Base-by-base conservation (phyloP, 2,888 invertebrate species). In the Nephrotoma appendiculata region DNA sequence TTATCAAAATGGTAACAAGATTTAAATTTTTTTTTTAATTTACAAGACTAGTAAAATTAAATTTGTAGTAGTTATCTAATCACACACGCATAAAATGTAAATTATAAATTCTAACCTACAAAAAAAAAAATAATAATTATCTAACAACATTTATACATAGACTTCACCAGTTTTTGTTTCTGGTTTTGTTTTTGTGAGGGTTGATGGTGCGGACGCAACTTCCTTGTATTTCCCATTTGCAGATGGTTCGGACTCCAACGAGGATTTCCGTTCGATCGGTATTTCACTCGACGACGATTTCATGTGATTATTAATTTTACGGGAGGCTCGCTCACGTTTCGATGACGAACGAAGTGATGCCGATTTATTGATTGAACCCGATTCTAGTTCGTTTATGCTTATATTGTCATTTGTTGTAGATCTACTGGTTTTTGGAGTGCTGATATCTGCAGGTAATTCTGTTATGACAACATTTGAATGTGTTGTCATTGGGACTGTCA, bases 101-200 rank as follows among this genome's bases (percentile, higher is more conserved):
- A 41, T 9, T 84, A 11, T 84, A 5, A 84, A 84, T 6, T 6
- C 42, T 41, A 84, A 41, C 42, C 41, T 84, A 84, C 5, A 83
- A 6, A 83, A 71, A 48, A 83, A 71, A 48, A 48, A 12, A 48
- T 2, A 31, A 1, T 12, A 48, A 48, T 12, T 48, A 12, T 48
- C 11, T 12, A 48, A 12, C 48, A n/a, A 5, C 41, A 83, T 41
- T 87, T 87, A 91, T 19, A 91, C 91, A 89, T 91, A 91, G 84
- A 91, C 91, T 88, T 91, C 91, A 15, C 91, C 91, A 11, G 90
- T 91, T 88, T 91, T 91, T 9, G 89, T 89, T 87, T 92, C 91
- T 1, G 91, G 90, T 87, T 89, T 90, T 87, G 89, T 89, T 88
- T 91, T 91, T 71, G 90, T 90, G 87, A 91, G 88, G 19, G 91